Conservation (phyloP, 2,113 vertebrate species). For the Centropus unirufus region DNA sequence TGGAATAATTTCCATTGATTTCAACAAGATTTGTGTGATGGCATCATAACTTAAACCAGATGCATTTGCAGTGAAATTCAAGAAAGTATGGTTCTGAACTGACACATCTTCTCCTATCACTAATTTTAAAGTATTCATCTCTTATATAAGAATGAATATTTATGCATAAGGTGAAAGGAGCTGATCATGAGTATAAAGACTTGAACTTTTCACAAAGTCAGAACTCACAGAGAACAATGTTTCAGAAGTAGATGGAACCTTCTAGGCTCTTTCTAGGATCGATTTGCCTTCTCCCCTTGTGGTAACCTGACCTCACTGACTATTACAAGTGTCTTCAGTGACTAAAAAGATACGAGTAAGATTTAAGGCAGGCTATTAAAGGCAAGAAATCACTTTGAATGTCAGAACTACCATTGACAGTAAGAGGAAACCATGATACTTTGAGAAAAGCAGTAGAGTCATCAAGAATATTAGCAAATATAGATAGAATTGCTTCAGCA, state of each 20-base stretch:
- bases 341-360: not conserved
- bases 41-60: not conserved
- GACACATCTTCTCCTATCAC: accelerated
- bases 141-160: not conserved
- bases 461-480: not conserved
- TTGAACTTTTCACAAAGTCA: not conserved
- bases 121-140: not conserved
- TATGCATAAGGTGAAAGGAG: not conserved
- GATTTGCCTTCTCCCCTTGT: not conserved
- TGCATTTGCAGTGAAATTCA: not conserved
- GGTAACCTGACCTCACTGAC: not conserved
- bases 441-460: not conserved
- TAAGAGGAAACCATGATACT: not conserved
- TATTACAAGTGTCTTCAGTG: not conserved
- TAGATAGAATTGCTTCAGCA: not conserved
- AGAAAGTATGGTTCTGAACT: not conserved
- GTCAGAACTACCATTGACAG: not conserved
- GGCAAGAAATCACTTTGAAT: not conserved
- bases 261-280: not conserved
- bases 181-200: not conserved
- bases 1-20: not conserved
- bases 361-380: not conserved
- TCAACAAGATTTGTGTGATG: not conserved
- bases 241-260: not conserved
- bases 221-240: not conserved